Base-by-base conservation (phyloP, 2,888 invertebrate genomes). In the Oscheius sp. region DNA sequence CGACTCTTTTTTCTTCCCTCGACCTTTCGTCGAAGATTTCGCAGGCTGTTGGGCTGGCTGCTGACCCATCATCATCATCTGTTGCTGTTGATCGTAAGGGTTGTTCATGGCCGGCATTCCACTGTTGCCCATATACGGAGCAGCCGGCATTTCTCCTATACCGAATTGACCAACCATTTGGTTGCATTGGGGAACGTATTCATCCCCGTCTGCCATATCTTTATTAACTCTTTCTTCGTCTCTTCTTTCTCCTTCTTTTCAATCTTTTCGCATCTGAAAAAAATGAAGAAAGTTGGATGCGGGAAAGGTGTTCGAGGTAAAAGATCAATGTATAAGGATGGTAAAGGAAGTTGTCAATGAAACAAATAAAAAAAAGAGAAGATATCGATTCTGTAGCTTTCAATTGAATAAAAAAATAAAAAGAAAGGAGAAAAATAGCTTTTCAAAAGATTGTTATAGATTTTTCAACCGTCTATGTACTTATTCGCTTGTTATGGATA, bases 181-280 rank as follows among this genome's bases (percentile, higher is more conserved):
- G 38, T 80, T 72, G 68, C 83, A 78, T 69, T 83, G 83, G 38
- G 83, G 83, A 51, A 83, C 80, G 67, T 83, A 83, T 22, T 82
- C 83, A 65, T 83, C 83, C 41, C 78, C 82, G 74, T 66, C 66
- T 20, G 61, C 67, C 61, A 62, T 67, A 14, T 20, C 14, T 47
- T 47, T 47, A 24, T 49, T 49, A 3, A 20, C 6, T 49, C 24
- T 24, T 54, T 33, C 54, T 54, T 33, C 54, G 32, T 54, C 54
- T 54, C 30, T 36, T 47, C 22, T 47, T 54, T n/a, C n/a, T n/a
- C 20, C 20, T 24, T 47, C 47, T 44, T 30, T 8, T 26, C 51
- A 30, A n/a, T 44, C 59, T 59, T 59, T 17, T 59, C 41, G 41
- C 59, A 59, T 59, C 59, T 59, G 59, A 24, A 59, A 59, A 26